Evolutionary conservation across 2,113 vertebrate species (phyloP), one percentile per base, ranked within the genome.

Genomic region (Brachyhypopomus occidentalis): DNA sequence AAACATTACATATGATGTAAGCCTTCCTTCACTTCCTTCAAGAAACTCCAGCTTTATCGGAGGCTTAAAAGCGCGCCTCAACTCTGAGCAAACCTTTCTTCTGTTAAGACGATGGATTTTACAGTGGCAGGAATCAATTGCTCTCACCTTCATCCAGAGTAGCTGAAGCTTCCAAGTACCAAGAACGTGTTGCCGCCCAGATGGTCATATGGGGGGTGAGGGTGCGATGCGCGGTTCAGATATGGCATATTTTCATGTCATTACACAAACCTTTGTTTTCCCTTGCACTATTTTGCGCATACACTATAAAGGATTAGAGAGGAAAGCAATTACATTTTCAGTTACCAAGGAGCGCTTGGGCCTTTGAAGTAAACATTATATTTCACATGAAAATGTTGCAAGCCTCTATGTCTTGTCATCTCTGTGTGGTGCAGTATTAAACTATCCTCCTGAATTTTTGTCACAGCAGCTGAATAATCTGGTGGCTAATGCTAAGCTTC

Each of bases 391-490:
- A 52, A 52, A 52, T 52, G 45, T 52, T 2, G 12, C 45, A 14
- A 5, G 30, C 64, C 19, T 70, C 36, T 20, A 41, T 62, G 63
- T n/a, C 45, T 25, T 60, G 59, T 76, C 72, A 75, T 67, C 69
- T 70, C 38, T 74, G 23, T 36, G 52, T 45, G 55, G 56, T 70
- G 48, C 55, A 58, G 63, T 45, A 52, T 62, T 82, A 71, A 72
- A 25, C 38, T 45, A 16, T 60, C 19, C 66, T 71, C n/a, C 20
- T 63, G 73, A 80, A 23, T 63, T 72, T 77, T 77, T 62, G 77
- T 75, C 41, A 71, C 41, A 70, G 55, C 45, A 64, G 64, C 25
- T n/a, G 25, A 85, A 85, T 85, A 77, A 77, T 69, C 69, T 56
- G 27, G 2, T 55, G 66, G 25, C 60, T 79, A 78, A 85, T 72